Conservation (phyloP, 2,113 vertebrate species). For the Saccopteryx leptura region DNA sequence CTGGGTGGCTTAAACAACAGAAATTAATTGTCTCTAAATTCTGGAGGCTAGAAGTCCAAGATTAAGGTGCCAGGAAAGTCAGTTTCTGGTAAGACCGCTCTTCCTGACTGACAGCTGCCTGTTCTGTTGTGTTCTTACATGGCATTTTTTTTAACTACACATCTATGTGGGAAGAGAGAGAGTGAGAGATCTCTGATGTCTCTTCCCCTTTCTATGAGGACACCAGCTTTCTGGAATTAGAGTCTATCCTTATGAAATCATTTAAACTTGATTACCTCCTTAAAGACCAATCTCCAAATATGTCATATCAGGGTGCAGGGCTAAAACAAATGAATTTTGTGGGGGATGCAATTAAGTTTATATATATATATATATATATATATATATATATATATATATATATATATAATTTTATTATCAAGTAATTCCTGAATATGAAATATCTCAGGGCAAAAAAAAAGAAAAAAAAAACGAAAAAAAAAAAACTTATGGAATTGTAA, state of each 20-base stretch:
- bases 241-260: not conserved
- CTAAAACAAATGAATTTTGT: not conserved
- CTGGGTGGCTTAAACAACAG: not conserved
- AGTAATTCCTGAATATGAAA: constrained; percentile 64
- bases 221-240: not conserved
- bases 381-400: too few species aligned
- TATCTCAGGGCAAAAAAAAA: constrained; percentile 59
- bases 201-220: not conserved
- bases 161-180: not conserved
- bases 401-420: not conserved
- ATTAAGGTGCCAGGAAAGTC: not conserved
- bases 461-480: constrained; percentile 54
- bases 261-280: not conserved
- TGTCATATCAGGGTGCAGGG: not conserved
- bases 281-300: not conserved
- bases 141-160: not conserved
- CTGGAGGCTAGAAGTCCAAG: not conserved
- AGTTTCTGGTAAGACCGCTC: not conserved
- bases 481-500: constrained; percentile 1
- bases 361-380: not conserved
- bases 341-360: not conserved
- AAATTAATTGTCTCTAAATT: constrained; percentile 9
- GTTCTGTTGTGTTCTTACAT: not conserved
- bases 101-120: not conserved
- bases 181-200: not conserved